Base-by-base conservation (phyloP, 2,888 invertebrate genomes). In the Morpho helenor region DNA sequence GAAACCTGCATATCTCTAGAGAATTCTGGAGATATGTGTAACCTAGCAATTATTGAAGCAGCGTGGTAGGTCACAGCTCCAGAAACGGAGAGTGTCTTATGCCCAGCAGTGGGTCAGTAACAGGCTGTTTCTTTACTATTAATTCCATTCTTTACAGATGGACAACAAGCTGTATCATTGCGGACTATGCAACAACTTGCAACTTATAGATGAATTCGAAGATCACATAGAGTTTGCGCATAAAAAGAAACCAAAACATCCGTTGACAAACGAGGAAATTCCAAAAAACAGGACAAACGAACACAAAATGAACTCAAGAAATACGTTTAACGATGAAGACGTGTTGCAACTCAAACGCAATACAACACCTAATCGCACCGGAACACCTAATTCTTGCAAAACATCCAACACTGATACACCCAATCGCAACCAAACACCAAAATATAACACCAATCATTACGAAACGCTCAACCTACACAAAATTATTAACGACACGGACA, bases 111-210 rank as follows among this genome's bases (percentile, higher is more conserved):
- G 16, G 16, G 16, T 16, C 16, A 16, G 16, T 16, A 16, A 16
- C 16, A 16, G n/a, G n/a, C n/a, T n/a, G n/a, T 16, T 16, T 16
- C 16, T 16, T 16, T 16, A 31, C 3, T 31, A 31, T 31, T 3
- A 3, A 3, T 31, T 31, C 31, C 31, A 31, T 8, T 48, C 55
- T 48, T 7, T 56, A 8, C 52, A 80, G 80, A 67, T 77, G 0
- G 68, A 67, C 49, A 60, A 72, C 1, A 73, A 63, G 42, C 63
- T 70, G 0, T 74, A 67, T 16, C 80, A 79, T 50, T 80, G 80
- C 31, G 76, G 73, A 0, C 72, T 73, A 23, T 79, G 79, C 66
- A 79, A 79, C 51, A 74, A 71, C 7, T 63, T 75, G 0, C 64
- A 68, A 46, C 31, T 70, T 2, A 44, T 8, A 9, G 8, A 8